Conservation (phyloP, 2,113 vertebrate genomes). For the Baryphthengus martii region DNA sequence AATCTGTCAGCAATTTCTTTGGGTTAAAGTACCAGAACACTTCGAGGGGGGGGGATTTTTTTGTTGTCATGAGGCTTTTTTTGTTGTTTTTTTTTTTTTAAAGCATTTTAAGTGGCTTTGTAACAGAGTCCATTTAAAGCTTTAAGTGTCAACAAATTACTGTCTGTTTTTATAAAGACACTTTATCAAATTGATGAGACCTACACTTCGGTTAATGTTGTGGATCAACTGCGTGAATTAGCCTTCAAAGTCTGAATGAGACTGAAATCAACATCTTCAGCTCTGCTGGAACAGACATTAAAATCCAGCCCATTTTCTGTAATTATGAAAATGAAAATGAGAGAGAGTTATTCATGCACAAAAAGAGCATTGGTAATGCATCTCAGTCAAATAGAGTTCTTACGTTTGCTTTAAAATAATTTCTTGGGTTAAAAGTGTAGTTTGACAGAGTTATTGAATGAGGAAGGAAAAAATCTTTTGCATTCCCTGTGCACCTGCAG, state of each 20-base stretch:
- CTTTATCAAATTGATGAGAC: slow-evolving; percentile 48
- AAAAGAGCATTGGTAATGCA: background rate
- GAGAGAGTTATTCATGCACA: background rate
- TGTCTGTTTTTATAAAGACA: slow-evolving; percentile 57
- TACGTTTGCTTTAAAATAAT: background rate
- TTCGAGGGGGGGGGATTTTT: background rate
- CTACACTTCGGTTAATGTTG: slow-evolving; percentile 13
- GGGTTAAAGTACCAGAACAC: slow-evolving; percentile 69
- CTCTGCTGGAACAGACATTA: slow-evolving; percentile 11
- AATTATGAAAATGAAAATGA: slow-evolving; percentile 15
- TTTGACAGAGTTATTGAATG: background rate
- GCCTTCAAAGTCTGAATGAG: slow-evolving; percentile 27
- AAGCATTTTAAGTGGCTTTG: slow-evolving; percentile 62
- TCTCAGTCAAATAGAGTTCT: background rate
- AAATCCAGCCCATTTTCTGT: background rate
- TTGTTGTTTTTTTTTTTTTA: background rate
- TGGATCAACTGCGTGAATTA: slow-evolving; percentile 12
- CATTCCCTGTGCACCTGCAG: background rate
- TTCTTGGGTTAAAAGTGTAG: background rate
- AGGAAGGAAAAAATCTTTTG: background rate
- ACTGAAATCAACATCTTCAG: slow-evolving; percentile 19
- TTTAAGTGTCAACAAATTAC: slow-evolving; percentile 66
- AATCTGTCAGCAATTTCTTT: slow-evolving; percentile 76
- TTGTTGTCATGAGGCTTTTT: background rate
- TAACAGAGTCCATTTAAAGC: slow-evolving; percentile 63